Percentiles rank a stretch among this genome's conserved stretches.
phyloP scores from a whole-genome alignment of 2,888 invertebrate genomes.

The Ochropleura leucogaster region DNA sequence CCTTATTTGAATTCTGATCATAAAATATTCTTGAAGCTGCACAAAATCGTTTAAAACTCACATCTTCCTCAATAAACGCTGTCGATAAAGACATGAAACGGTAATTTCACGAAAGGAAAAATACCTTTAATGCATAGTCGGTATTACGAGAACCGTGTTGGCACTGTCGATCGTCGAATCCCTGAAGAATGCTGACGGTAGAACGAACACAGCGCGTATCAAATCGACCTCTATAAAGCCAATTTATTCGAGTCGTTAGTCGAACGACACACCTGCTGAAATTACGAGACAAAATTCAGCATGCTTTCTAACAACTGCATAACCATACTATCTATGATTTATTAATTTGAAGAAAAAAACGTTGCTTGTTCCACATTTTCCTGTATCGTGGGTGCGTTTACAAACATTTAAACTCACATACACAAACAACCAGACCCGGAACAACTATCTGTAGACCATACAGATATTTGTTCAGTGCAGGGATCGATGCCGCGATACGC shows the following conservation, averaged over 20 bases:
- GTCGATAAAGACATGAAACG: background rate
- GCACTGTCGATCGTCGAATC: slow-evolving; percentile 38
- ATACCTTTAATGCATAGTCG: slow-evolving; percentile 46
- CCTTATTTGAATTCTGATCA: background rate
- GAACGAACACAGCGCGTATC: slow-evolving; percentile 40
- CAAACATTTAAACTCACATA: no score
- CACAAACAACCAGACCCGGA: no score
- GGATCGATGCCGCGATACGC: no score
- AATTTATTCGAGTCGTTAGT: slow-evolving; percentile 46
- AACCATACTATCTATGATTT: background rate
- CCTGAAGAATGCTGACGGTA: slow-evolving; percentile 52
- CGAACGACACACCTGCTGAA: background rate
- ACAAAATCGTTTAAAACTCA: background rate
- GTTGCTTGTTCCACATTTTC: no score
- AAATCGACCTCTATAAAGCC: slow-evolving; percentile 44
- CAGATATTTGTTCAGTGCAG: no score
- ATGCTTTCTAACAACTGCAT: background rate
- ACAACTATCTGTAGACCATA: no score
- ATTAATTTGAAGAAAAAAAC: no score
- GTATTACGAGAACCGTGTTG: slow-evolving; percentile 47
- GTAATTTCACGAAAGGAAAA: slow-evolving; percentile 37
- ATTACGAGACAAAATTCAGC: slow-evolving; percentile 1
- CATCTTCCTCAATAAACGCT: slow-evolving; percentile 7
- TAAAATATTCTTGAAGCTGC: slow-evolving; percentile 3
- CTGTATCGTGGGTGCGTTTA: no score